Evolutionary conservation across 2,113 vertebrate species (phyloP).

Genomic region (Ammodytes marinus): DNA sequence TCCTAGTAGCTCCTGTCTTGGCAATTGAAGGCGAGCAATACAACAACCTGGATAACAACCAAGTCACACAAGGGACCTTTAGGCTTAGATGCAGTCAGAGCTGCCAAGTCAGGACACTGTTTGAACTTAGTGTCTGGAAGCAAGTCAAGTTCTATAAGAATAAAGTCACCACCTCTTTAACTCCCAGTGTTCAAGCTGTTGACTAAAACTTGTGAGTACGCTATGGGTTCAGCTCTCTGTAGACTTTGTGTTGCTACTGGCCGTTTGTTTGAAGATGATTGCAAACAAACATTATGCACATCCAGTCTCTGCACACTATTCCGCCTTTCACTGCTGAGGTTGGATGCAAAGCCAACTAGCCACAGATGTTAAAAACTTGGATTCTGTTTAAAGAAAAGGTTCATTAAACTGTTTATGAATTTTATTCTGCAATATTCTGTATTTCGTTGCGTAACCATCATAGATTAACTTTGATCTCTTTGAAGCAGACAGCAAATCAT

Average conservation of each 20-base stretch:
- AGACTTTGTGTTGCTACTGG: conserved; percentile 5
- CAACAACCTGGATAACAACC: not conserved
- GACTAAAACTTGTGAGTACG: not conserved
- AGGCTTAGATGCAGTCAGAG: conserved; percentile 10
- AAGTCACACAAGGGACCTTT: not conserved
- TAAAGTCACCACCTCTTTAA: conserved; percentile 4
- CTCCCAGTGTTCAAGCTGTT: not conserved
- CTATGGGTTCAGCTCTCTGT: conserved; percentile 8
- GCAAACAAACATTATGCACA: conserved; percentile 13
- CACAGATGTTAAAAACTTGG: not conserved
- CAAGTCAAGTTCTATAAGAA: not conserved
- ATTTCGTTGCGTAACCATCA: not conserved
- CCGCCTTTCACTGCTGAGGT: conserved; percentile 8
- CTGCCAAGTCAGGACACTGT: conserved; percentile 15
- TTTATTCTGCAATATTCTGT: not conserved
- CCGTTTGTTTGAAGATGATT: conserved; percentile 42
- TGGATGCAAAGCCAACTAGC: not conserved
- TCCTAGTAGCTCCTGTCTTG: not conserved
- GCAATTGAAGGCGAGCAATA: conserved; percentile 1
- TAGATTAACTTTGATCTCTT: not conserved
- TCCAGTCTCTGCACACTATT: not conserved
- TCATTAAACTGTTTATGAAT: not conserved
- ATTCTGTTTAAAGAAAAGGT: not conserved
- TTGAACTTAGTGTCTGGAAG: conserved; percentile 1
- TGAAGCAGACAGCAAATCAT: not conserved